Conservation (phyloP, 2,888 invertebrate species). For the Eristalinus aeneus region DNA sequence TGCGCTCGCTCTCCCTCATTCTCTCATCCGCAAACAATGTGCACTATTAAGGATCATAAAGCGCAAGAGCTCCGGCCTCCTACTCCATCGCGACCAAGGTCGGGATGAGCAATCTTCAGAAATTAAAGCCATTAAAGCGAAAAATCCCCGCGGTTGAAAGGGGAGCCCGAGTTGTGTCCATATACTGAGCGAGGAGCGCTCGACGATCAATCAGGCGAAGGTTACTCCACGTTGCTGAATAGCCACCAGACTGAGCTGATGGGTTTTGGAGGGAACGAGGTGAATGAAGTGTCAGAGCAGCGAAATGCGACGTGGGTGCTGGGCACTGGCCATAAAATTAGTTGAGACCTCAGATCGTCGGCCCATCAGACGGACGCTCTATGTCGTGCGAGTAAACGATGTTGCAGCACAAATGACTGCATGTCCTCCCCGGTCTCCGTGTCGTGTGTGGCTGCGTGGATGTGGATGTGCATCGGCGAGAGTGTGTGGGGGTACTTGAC, state of each 20-base stretch:
- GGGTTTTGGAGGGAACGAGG: not conserved
- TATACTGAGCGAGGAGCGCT: constrained; percentile 51
- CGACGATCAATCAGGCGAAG: constrained; percentile 62
- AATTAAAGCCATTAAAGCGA: constrained; percentile 62
- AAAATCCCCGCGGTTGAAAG: constrained; percentile 38
- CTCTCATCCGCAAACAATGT: constrained; percentile 68
- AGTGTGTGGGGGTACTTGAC: constrained; percentile 39
- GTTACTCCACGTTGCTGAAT: constrained; percentile 49
- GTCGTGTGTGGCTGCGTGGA: constrained; percentile 20
- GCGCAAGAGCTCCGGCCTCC: constrained; percentile 38
- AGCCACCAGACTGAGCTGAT: not conserved
- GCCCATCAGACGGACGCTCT: not conserved
- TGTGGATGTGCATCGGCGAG: not conserved
- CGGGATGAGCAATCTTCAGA: constrained; percentile 53
- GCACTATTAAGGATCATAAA: constrained; percentile 67
- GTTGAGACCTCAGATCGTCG: constrained; percentile 65
- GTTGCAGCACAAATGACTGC: constrained; percentile 60
- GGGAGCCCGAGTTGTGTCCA: constrained; percentile 48
- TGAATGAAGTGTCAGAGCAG: not conserved
- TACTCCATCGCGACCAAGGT: constrained; percentile 54
- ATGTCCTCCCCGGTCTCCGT: not conserved
- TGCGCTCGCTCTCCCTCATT: not conserved
- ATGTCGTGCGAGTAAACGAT: constrained; percentile 62
- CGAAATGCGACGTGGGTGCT: constrained; percentile 61
- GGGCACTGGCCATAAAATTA: constrained; percentile 65